Conservation (phyloP, 2,113 vertebrate genomes). For the Zosterops lateralis region DNA sequence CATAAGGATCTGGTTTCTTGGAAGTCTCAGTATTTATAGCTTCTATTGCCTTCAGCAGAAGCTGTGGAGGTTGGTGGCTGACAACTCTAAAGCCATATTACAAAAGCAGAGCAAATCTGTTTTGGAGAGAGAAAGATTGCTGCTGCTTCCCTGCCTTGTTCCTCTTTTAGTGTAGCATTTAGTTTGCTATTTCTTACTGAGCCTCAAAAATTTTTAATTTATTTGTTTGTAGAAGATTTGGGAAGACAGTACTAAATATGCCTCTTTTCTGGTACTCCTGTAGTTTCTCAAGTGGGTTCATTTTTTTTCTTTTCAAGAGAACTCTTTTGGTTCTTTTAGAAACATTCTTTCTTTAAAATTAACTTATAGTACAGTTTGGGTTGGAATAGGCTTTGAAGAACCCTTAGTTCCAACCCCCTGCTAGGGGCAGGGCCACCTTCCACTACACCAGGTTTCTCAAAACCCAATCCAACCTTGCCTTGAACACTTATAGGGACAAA, state of each 20-base stretch:
- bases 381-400: neutral
- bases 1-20: neutral
- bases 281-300: accelerated
- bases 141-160: neutral
- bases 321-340: neutral
- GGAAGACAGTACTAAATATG: neutral
- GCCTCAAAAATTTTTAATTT: neutral
- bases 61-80: neutral
- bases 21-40: neutral
- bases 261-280: neutral
- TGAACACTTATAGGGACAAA: neutral
- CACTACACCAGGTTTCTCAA: neutral
- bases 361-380: neutral
- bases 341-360: neutral
- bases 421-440: neutral
- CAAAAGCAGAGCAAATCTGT: neutral
- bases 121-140: neutral
- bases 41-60: neutral
- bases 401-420: neutral
- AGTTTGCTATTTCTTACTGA: neutral
- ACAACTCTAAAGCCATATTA: neutral
- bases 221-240: neutral
- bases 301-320: neutral
- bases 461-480: neutral
- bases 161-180: neutral